These are phyloP conservation scores for Sebastes nivosus DNA, from an alignment of 2,797 vertebrate species.

Conservation along the genomic window DNA sequence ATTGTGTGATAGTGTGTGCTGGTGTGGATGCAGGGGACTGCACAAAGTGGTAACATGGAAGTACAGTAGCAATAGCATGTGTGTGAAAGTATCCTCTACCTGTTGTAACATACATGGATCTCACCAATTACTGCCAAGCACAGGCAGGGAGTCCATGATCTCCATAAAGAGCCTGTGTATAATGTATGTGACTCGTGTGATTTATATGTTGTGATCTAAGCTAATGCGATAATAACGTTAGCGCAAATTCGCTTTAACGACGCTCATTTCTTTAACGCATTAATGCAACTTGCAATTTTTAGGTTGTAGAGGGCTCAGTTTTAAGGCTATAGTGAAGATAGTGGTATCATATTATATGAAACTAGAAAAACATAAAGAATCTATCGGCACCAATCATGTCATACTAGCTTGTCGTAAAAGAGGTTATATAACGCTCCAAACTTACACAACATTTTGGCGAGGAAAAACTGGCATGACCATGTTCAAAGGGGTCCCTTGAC, in stretches of 20 bases:
- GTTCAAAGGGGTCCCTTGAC: too few species aligned
- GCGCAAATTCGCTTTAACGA: too few species aligned
- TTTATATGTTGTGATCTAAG: neutral
- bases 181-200: neutral
- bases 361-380: neutral
- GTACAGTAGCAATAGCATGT: neutral
- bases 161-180: neutral
- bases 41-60: slow-evolving; percentile 12
- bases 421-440: too few species aligned
- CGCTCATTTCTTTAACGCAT: too few species aligned
- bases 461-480: neutral
- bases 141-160: neutral
- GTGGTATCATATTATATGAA: neutral
- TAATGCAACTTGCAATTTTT: neutral
- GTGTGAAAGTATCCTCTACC: slow-evolving; percentile 14
- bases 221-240: too few species aligned
- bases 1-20: slow-evolving; percentile 24
- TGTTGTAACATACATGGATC: slow-evolving; percentile 10
- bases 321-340: neutral
- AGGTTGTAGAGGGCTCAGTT: neutral
- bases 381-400: too few species aligned
- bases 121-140: slow-evolving; percentile 1
- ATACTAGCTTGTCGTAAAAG: too few species aligned
- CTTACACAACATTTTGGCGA: too few species aligned
- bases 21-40: slow-evolving; percentile 9